Evolutionary conservation across 2,797 vertebrate species (phyloP).

Genomic region (Cheracebus regulus): DNA sequence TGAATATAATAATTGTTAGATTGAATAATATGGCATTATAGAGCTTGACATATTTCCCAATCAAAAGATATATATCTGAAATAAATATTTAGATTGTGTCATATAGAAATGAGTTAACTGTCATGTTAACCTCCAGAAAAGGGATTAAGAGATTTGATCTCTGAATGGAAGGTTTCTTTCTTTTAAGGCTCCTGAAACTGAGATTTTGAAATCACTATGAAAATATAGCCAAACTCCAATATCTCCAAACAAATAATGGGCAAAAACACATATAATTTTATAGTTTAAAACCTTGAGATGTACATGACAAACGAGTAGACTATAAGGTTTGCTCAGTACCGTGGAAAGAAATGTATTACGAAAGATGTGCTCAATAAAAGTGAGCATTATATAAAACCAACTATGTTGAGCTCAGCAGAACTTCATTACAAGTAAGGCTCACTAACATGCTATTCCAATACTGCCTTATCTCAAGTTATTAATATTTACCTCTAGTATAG

Average conservation of each 20-base stretch:
- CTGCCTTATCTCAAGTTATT: constrained; percentile 34
- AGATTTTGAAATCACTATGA: constrained; percentile 27
- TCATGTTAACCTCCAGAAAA: background rate
- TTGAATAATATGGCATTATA: background rate
- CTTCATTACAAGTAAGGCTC: constrained; percentile 41
- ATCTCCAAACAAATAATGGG: background rate
- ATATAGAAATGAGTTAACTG: constrained; percentile 40
- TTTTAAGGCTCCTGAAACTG: constrained; percentile 2
- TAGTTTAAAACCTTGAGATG: constrained; percentile 49
- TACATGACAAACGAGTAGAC: background rate
- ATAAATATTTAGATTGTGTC: background rate
- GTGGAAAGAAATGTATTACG: background rate
- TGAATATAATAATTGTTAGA: background rate
- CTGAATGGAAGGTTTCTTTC: background rate
- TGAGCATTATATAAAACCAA: constrained; percentile 26
- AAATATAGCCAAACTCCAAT: background rate
- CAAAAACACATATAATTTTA: background rate
- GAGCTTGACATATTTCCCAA: background rate
- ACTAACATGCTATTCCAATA: constrained; percentile 14
- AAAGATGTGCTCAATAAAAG: constrained; percentile 36
- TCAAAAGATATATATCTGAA: background rate
- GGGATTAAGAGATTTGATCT: background rate
- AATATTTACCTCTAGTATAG: background rate
- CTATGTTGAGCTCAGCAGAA: constrained; percentile 20
- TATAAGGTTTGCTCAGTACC: background rate